Evolutionary conservation across 2,113 vertebrate genomes (phyloP).

Genomic region (Scalopus aquaticus): DNA sequence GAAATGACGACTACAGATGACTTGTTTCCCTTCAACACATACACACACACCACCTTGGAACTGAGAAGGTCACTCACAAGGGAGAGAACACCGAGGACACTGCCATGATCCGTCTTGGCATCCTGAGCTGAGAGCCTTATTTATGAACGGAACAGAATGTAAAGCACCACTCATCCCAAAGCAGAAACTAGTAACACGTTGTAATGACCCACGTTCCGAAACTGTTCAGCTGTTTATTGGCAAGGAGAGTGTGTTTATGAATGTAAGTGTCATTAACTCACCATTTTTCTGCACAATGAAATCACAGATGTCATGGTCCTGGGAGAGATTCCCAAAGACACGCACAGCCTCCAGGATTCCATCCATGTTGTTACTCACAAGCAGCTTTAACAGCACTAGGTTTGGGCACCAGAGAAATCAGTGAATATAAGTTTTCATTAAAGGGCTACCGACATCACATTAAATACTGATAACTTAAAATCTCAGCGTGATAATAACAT

Average conservation of each 20-base stretch:
- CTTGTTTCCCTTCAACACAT: not conserved
- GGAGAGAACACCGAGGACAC: not conserved
- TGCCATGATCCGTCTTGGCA: not conserved
- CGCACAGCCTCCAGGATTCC: constrained; percentile 90
- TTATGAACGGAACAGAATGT: not conserved
- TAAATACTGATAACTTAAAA: not conserved
- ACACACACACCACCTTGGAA: not conserved
- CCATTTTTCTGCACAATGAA: constrained; percentile 90
- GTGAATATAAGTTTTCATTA: constrained; percentile 10
- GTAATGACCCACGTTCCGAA: not conserved
- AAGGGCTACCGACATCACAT: not conserved
- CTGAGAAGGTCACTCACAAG: not conserved
- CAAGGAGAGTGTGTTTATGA: not conserved
- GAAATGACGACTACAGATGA: not conserved
- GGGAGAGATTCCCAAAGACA: constrained; percentile 92
- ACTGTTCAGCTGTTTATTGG: not conserved
- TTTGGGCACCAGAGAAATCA: constrained; percentile 64
- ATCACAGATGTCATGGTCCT: constrained; percentile 86
- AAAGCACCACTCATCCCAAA: not conserved
- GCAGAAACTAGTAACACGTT: not conserved
- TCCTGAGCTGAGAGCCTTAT: not conserved
- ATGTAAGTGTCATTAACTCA: constrained; percentile 75
- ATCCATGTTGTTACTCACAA: constrained; percentile 88
- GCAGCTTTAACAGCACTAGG: constrained; percentile 88
- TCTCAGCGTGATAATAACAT: not conserved